Conservation (phyloP, 2,113 vertebrate species). For the Leuciscus idus region DNA sequence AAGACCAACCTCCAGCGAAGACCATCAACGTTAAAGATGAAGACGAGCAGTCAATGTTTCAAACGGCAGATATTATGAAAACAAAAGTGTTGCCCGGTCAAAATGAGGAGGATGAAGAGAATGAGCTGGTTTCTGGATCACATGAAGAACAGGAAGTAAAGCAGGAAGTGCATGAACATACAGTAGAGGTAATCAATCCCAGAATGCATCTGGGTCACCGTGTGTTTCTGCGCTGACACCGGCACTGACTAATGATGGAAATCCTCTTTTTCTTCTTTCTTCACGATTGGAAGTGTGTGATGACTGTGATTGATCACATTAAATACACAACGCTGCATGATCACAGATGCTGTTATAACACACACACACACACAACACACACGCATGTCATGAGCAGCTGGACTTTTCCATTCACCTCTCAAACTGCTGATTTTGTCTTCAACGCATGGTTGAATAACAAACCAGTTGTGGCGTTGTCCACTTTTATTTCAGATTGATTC, state of each 20-base stretch:
- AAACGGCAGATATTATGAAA: background rate
- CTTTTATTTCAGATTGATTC: background rate
- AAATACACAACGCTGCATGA: background rate
- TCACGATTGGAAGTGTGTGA: background rate
- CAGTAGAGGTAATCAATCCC: conserved; percentile 77
- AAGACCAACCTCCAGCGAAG: background rate
- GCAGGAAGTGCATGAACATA: conserved; percentile 41
- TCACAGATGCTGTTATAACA: background rate
- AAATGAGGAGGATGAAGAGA: background rate
- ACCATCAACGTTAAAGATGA: background rate
- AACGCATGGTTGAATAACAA: background rate
- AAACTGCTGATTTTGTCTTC: background rate
- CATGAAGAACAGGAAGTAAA: background rate
- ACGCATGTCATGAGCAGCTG: background rate
- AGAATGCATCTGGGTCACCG: conserved; percentile 9
- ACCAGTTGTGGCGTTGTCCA: background rate
- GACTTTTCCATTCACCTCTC: background rate
- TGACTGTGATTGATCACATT: background rate
- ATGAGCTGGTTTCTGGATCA: background rate
- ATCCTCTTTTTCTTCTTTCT: background rate
- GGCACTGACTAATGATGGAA: conserved; percentile 32
- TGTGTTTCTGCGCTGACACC: background rate
- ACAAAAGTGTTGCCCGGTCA: background rate
- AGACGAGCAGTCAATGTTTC: background rate
- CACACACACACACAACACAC: background rate